phyloP scores from a whole-genome alignment of 2,113 vertebrate genomes.

The Vidua chalybeata region DNA sequence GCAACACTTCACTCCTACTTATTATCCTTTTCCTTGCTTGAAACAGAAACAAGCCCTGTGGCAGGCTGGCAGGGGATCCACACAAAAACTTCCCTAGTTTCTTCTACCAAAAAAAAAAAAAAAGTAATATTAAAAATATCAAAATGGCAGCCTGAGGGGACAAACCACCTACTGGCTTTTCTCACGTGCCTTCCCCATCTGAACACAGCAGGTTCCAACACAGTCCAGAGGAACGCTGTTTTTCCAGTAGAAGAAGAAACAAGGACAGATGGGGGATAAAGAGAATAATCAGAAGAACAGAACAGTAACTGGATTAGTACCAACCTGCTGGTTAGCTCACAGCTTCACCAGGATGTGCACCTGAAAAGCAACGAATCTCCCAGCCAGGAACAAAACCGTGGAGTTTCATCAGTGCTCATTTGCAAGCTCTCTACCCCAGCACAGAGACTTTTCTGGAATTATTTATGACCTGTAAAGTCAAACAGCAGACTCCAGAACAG shows the following conservation, averaged over 20 bases:
- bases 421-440: background rate
- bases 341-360: background rate
- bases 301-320: background rate
- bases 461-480: background rate
- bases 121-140: background rate
- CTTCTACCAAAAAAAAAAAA: background rate
- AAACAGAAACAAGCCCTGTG: background rate
- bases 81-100: background rate
- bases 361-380: background rate
- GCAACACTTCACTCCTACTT: background rate
- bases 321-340: background rate
- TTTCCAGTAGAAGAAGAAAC: background rate
- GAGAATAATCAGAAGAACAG: background rate
- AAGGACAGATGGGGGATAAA: background rate
- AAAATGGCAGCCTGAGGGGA: background rate
- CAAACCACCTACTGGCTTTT: background rate
- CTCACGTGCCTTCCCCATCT: background rate
- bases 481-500: background rate
- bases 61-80: background rate
- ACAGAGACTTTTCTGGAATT: background rate
- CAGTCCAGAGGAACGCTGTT: background rate
- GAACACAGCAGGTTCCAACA: background rate
- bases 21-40: background rate
- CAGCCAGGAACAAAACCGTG: fast-evolving
- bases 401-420: background rate